A percentile compares a stretch with the other conserved stretches of the same genome.
phyloP scores from a whole-genome alignment of 2,888 invertebrate genomes.

The Tuta absoluta region DNA sequence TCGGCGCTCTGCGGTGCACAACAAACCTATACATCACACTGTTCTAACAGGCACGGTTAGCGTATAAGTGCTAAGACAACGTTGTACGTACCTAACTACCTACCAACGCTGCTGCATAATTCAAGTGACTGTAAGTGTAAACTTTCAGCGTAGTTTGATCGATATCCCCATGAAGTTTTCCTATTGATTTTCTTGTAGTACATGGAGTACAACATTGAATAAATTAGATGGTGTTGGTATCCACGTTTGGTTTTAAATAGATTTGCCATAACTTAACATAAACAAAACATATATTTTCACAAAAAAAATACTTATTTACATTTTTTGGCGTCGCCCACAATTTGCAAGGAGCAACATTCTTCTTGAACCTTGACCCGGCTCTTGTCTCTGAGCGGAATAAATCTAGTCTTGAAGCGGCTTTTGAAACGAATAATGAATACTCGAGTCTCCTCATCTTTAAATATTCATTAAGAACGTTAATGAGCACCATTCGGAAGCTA shows the following conservation, averaged over 20 bases:
- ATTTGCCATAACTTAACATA: background rate
- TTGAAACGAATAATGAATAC: constrained; percentile 24
- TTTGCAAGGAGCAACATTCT: background rate
- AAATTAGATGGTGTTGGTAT: background rate
- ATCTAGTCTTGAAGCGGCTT: constrained; percentile 4
- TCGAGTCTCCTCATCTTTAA: constrained; percentile 23
- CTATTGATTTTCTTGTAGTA: constrained; percentile 28
- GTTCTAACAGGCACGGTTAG: constrained; percentile 55
- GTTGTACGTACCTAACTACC: constrained; percentile 9
- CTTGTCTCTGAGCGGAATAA: constrained; percentile 13
- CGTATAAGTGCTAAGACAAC: constrained; percentile 34
- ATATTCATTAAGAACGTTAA: constrained; percentile 40
- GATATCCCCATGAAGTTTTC: constrained; percentile 34
- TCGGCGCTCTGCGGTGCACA: constrained; percentile 49
- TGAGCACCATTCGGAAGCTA: constrained; percentile 46
- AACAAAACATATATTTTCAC: background rate
- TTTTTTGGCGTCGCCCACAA: background rate
- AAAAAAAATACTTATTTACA: too few species aligned
- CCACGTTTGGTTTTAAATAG: background rate
- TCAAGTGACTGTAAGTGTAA: constrained; percentile 20
- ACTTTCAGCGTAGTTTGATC: constrained; percentile 35
- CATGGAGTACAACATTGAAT: constrained; percentile 7
- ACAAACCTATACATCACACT: constrained; percentile 56
- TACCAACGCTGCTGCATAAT: constrained; percentile 19
- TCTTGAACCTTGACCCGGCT: constrained; percentile 15